Conservation (phyloP, 2,888 invertebrate genomes). For the Bimastos eiseni region DNA sequence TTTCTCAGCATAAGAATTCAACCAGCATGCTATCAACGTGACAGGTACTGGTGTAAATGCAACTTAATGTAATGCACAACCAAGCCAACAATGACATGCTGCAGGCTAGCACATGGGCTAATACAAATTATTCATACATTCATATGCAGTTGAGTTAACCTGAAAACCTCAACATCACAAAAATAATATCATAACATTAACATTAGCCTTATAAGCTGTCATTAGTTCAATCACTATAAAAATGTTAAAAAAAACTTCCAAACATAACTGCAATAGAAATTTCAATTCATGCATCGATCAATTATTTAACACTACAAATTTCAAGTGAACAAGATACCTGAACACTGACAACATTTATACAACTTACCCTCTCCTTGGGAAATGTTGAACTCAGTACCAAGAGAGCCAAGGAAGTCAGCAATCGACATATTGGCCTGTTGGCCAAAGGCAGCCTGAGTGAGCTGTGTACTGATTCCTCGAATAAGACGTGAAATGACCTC, state of each 20-base stretch:
- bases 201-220: neutral
- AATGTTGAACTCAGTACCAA: slow-evolving; percentile 50
- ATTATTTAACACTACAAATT: neutral
- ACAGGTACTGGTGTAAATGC: too few species aligned
- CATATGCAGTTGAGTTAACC: neutral
- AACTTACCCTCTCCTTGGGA: slow-evolving; percentile 52
- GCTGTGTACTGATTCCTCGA: slow-evolving; percentile 50
- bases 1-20: neutral
- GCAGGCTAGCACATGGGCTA: neutral
- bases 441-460: slow-evolving; percentile 52
- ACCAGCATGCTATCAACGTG: neutral
- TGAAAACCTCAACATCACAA: neutral
- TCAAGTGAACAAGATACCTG: neutral
- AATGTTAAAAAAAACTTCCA: neutral
- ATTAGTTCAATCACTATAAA: neutral
- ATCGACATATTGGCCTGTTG: slow-evolving; percentile 50
- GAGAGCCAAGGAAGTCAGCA: slow-evolving; percentile 49
- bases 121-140: neutral
- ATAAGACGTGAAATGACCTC: slow-evolving; percentile 54
- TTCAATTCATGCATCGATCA: neutral
- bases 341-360: neutral
- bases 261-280: neutral
- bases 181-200: neutral
- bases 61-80: neutral
- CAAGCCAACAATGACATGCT: neutral